Conservation (phyloP, 2,888 invertebrate genomes). For the Eupelmus urozonus region DNA sequence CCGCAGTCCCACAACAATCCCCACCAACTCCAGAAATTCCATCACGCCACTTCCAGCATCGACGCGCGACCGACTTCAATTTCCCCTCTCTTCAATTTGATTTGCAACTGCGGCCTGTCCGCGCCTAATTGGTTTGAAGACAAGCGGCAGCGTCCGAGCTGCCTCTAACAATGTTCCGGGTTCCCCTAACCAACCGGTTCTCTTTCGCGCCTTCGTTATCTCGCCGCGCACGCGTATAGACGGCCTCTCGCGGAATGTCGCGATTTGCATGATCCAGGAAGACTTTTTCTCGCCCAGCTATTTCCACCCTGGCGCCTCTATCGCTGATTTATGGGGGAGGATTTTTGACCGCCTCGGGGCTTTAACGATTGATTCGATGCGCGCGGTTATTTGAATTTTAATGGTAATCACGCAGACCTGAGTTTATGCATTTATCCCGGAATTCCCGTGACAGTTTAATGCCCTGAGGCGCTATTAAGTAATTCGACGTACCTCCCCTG, state of each 20-base stretch:
- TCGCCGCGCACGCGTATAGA: no score
- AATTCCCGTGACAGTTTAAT: background rate
- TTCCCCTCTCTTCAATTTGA: background rate
- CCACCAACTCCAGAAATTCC: no score
- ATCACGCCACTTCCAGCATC: background rate
- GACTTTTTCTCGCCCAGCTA: background rate
- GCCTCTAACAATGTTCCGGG: constrained; percentile 11
- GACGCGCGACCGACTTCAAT: background rate
- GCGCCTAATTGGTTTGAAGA: background rate
- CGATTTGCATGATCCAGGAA: constrained; percentile 37
- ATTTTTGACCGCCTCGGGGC: background rate
- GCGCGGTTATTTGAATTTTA: constrained; percentile 41
- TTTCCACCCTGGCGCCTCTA: background rate
- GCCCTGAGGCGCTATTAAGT: background rate
- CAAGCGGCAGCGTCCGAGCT: background rate
- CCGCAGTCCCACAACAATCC: no score
- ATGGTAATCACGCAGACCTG: constrained; percentile 16
- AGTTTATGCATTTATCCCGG: constrained; percentile 22
- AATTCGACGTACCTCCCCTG: background rate
- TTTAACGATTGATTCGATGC: constrained; percentile 40
- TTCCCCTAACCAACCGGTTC: background rate
- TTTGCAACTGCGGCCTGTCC: background rate
- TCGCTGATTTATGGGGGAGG: constrained; percentile 9
- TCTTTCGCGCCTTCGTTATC: constrained; percentile 27
- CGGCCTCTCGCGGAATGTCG: constrained; percentile 14